A percentile compares a stretch with the other conserved stretches of the same genome.
Conservation (phyloP, 2,113 vertebrate species). For the Caloenas nicobarica region DNA sequence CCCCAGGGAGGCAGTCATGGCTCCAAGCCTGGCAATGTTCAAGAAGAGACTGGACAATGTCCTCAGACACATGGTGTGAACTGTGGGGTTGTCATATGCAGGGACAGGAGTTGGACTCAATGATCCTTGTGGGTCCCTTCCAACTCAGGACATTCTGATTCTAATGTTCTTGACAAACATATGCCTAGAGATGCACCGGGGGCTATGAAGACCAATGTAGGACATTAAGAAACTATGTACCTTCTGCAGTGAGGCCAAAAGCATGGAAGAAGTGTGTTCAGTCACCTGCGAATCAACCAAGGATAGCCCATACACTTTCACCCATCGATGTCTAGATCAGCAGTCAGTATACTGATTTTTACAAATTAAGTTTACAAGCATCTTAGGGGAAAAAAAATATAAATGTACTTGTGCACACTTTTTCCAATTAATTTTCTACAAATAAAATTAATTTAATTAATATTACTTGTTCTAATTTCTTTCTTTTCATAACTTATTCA, state of each 20-base stretch:
- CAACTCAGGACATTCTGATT: no score
- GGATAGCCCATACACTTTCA: background rate
- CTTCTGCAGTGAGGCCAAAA: background rate
- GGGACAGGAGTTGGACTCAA: no score
- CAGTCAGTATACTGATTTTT: background rate
- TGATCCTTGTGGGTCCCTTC: no score
- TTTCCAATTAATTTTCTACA: background rate
- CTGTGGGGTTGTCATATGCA: no score
- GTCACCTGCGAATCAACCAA: background rate
- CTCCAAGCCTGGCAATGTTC: no score
- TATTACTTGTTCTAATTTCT: background rate
- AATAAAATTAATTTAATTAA: background rate
- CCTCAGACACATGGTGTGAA: no score
- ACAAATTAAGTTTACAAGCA: background rate
- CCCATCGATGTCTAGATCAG: background rate
- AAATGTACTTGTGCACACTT: rapidly evolving
- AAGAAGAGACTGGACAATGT: no score
- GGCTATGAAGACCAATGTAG: background rate
- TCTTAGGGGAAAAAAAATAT: background rate
- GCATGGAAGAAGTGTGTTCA: background rate
- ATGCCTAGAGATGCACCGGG: background rate
- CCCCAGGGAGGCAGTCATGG: no score
- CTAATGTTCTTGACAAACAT: background rate
- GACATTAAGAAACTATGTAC: background rate
- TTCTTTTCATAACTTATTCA: background rate